Evolutionary conservation across 2,888 invertebrate genomes (phyloP).

Genomic region (Amphipoea lucens): DNA sequence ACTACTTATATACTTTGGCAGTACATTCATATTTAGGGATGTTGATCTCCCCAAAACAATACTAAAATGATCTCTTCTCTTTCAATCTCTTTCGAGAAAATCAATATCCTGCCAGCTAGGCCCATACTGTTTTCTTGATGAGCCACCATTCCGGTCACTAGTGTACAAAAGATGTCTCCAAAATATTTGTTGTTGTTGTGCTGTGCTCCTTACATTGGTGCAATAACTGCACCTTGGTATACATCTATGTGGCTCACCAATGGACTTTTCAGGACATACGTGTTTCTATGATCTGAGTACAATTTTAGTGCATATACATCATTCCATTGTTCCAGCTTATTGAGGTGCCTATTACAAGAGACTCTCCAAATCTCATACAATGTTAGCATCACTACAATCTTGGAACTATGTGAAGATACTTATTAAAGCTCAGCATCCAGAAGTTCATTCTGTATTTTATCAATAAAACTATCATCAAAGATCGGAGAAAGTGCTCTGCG

Average conservation of each 20-base stretch:
- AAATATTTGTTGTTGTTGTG: background rate
- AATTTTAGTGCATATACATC: slow-evolving; percentile 1
- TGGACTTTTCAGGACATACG: background rate
- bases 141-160: slow-evolving; percentile 7
- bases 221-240: background rate
- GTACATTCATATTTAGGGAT: slow-evolving; percentile 12
- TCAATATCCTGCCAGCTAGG: background rate
- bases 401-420: background rate
- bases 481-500: slow-evolving; percentile 47
- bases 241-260: background rate
- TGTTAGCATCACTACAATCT: slow-evolving; percentile 17
- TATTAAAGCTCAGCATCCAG: slow-evolving; percentile 45
- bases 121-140: background rate
- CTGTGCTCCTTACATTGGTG: slow-evolving; percentile 9
- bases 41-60: background rate
- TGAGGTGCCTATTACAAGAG: slow-evolving; percentile 12
- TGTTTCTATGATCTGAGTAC: background rate
- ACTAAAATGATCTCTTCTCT: background rate
- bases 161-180: background rate
- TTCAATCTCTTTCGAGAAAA: background rate
- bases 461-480: slow-evolving; percentile 49
- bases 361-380: slow-evolving; percentile 3
- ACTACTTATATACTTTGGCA: slow-evolving; percentile 16
- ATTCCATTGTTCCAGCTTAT: slow-evolving; percentile 3
- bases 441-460: slow-evolving; percentile 50